Conservation (phyloP, 2,888 invertebrate genomes). For the Cactoblastis cactorum region DNA sequence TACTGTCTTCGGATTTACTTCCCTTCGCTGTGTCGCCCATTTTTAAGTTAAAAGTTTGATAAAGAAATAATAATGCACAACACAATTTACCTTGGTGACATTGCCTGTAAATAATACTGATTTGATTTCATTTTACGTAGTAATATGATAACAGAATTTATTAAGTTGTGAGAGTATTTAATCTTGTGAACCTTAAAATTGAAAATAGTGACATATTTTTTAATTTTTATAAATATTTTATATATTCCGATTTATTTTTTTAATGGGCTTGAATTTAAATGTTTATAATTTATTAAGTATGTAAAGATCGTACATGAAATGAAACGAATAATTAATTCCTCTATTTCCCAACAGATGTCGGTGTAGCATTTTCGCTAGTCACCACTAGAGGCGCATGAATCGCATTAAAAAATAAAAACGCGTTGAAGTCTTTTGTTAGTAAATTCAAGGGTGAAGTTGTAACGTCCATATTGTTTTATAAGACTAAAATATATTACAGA, state of each 20-base stretch:
- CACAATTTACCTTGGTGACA: neutral
- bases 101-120: neutral
- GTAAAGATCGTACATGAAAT: too few species aligned
- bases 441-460: too few species aligned
- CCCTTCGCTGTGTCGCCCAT: conserved; percentile 39
- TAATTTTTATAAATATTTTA: too few species aligned
- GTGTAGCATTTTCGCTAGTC: conserved; percentile 10
- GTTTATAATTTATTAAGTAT: too few species aligned
- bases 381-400: conserved; percentile 9
- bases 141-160: neutral
- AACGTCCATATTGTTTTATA: too few species aligned
- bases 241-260: too few species aligned
- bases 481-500: too few species aligned
- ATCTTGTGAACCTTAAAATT: too few species aligned
- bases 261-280: too few species aligned
- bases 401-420: neutral
- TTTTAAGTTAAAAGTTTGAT: conserved; percentile 20
- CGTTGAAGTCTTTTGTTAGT: conserved; percentile 28
- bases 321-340: neutral
- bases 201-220: too few species aligned
- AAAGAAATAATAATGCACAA: neutral
- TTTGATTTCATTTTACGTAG: neutral
- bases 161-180: neutral
- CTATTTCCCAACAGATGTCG: conserved; percentile 23
- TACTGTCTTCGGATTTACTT: conserved; percentile 35